Evolutionary conservation across 30 jellyfish, hydroid and myxozoan species (phyloP), one percentile per base, ranked within the genome.

Genomic region (Turritopsis rubra): DNA sequence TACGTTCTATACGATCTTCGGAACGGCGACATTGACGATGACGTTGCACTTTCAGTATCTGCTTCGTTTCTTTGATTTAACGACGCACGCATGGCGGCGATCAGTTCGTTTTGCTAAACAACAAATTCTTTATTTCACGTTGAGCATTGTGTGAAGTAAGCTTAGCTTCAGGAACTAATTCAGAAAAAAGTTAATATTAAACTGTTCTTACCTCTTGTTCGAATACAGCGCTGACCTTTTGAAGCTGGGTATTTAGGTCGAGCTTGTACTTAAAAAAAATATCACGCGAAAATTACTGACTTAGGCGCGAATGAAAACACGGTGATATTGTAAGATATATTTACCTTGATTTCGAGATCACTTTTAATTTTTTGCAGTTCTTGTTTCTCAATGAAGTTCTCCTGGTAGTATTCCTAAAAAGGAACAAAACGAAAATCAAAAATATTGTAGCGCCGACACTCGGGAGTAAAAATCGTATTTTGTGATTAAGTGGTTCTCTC

Each of bases 321-420:
- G n/a, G n/a, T n/a, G n/a, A n/a, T n/a, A n/a, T n/a, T n/a, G n/a
- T n/a, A n/a, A 41, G 13, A 74, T 21, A 0, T 26, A 72, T 29
- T 0, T n/a, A 74, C 82, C 71, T 74, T 74, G 65, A 74, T 74
- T 74, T 74, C 82, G 21, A 74, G 82, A 29, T 74, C 82, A 4
- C 65, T 29, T 74, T 29, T 74, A 16, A 74, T 26, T 24, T 74
- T 74, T 24, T 74, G 82, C 24, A 74, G 65, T 29, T 74, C 82
- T 29, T 74, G 82, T 71, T 74, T 74, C 21, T 74, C 82, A 0
- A 74, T 74, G 24, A 74, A 74, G 24, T 29, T 1, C 24, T 74
- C 82, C 24, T 74, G 82, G 82, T 74, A 74, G 0, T 74, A 74
- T 74, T 74, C 82, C 82, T 74, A 25, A 72, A 72, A 18, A n/a